These are phyloP conservation scores for Salminus brasiliensis DNA, from an alignment of 2,113 vertebrate species.

Conservation along the genomic window DNA sequence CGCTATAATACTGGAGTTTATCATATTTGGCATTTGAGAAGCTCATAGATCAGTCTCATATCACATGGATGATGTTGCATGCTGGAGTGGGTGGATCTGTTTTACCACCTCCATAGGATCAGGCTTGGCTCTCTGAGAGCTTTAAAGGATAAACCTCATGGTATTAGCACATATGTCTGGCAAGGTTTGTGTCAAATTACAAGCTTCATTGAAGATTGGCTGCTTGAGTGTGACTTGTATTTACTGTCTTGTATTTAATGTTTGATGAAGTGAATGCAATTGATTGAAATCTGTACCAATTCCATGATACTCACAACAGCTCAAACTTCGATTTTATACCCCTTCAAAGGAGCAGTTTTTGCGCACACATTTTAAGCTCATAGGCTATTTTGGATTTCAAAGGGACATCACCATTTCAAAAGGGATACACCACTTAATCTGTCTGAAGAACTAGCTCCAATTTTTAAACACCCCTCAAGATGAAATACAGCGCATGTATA, in stretches of 20 bases:
- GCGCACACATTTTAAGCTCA: background rate
- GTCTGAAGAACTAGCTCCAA: background rate
- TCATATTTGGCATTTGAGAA: no score
- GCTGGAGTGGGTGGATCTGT: slow-evolving; percentile 34
- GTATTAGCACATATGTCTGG: slow-evolving; percentile 24
- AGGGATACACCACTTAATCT: background rate
- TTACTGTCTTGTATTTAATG: background rate
- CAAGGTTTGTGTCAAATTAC: background rate
- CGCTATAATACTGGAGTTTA: no score
- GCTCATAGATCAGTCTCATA: background rate
- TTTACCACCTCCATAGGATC: slow-evolving; percentile 44
- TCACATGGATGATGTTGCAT: background rate
- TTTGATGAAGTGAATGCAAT: background rate
- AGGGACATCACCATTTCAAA: background rate
- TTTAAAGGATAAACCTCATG: slow-evolving; percentile 17
- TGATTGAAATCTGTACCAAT: background rate
- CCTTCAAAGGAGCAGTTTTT: background rate
- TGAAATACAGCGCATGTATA: background rate
- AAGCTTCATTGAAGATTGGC: background rate
- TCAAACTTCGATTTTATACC: background rate
- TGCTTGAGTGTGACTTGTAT: background rate
- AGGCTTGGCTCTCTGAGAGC: slow-evolving; percentile 37
- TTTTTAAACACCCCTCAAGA: background rate
- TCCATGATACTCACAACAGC: background rate
- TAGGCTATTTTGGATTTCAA: background rate